Evolutionary conservation across 2,888 invertebrate species (phyloP).

Genomic region (Eristalis arbustorum): DNA sequence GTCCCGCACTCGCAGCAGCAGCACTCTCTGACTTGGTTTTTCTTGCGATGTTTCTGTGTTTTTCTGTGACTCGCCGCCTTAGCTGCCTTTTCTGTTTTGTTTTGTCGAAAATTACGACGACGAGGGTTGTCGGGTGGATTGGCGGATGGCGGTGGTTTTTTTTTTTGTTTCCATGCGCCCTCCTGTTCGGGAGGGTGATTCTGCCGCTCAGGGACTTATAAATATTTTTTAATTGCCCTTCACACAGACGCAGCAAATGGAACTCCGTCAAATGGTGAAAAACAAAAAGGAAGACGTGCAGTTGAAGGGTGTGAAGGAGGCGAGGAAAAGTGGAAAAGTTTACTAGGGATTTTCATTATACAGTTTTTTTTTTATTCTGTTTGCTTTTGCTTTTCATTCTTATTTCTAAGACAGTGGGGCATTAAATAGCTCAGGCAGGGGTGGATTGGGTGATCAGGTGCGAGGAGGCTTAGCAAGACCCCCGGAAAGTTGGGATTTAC

Average conservation of each 20-base stretch:
- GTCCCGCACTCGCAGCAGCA: background rate
- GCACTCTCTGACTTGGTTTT: constrained; percentile 23
- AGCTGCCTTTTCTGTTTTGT: constrained; percentile 3
- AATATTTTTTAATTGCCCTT: constrained; percentile 71
- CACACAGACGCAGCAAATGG: constrained; percentile 30
- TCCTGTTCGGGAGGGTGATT: constrained; percentile 53
- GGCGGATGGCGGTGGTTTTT: constrained; percentile 2
- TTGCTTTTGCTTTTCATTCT: constrained; percentile 53
- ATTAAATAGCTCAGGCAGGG: constrained; percentile 17
- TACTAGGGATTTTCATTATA: constrained; percentile 66
- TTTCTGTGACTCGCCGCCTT: constrained; percentile 1
- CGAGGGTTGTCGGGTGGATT: constrained; percentile 40
- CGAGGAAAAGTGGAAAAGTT: constrained; percentile 48
- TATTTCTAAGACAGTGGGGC: constrained; percentile 33
- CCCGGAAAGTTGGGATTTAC: too few species aligned
- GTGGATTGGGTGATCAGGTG: constrained; percentile 6
- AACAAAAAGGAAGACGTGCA: constrained; percentile 4
- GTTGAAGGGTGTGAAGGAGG: background rate
- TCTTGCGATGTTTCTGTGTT: constrained; percentile 50
- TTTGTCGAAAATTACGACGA: constrained; percentile 48
- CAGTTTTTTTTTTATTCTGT: constrained; percentile 42
- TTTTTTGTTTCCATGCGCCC: background rate
- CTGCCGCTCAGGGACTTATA: constrained; percentile 66
- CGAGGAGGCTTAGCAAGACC: background rate
- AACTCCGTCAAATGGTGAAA: constrained; percentile 36